Base-by-base conservation (phyloP, 1,140 invertebrate genomes). In the fruit fly (Drosophila melanogaster) region DNA sequence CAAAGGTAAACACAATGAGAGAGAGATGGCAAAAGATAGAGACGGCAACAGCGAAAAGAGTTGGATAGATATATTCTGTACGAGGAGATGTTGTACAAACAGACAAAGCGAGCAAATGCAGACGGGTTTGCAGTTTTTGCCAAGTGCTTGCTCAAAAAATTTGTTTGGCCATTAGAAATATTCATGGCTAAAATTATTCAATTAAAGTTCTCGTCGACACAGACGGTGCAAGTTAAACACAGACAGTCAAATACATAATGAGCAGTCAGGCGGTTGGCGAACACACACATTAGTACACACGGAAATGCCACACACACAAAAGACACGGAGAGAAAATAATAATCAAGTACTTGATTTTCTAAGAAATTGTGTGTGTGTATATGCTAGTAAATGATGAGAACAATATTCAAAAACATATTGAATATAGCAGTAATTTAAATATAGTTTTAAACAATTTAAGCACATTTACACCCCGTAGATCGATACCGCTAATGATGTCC, bases 81-180 rank as follows among this genome's bases (percentile, higher is more conserved):
- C 10, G 17, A 4, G 15, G 17, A 7, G 8, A 30, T 5, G 53
- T 10, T 70, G 35, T 55, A 59, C 83, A 81, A 81, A 81, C 75
- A 81, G 64, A 62, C 75, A 67, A 56, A 53, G 33, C 51, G 24
- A 35, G 41, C 43, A 51, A 81, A 61, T 58, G 71, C 56, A 83
- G 75, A 66, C 75, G 19, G 44, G 38, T 15, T 61, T 72, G 61
- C 58, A 85, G 79, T 89, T 89, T 77, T 69, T 51, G 26, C 17
- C 75, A 89, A 83, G 76, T 70, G 77, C 84, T 89, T 72, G 84
- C 84, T 44, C 24, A 70, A 86, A 81, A 86, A 87, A 78, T 86
- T 86, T 86, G 83, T 86, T 87, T 89, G 84, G 79, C 79, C 75
- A 87, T 87, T 89, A 87, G 84, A 87, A 89, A 89, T 85, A 85